Conservation (phyloP, 2,113 vertebrate species). For the Brienomyrus longianalis region DNA sequence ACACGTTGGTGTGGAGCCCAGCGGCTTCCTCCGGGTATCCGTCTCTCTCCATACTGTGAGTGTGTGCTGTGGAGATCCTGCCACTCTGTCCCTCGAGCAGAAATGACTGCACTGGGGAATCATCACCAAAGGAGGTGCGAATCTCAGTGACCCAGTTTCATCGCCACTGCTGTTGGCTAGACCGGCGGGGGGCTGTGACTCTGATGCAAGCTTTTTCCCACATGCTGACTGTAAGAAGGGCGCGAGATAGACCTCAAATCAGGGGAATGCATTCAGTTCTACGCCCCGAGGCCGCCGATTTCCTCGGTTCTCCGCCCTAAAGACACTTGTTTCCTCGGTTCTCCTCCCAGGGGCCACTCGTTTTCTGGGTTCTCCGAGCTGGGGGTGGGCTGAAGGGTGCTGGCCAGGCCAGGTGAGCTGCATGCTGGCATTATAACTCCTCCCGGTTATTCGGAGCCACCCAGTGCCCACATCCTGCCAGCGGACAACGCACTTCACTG, state of each 20-base stretch:
- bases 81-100: neutral
- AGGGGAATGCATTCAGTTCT: neutral
- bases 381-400: neutral
- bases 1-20: neutral
- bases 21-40: neutral
- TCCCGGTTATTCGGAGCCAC: neutral
- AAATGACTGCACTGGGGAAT: neutral
- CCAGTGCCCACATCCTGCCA: neutral
- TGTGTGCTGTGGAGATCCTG: neutral
- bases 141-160: neutral
- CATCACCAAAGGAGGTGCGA: neutral
- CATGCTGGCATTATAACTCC: neutral
- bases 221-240: neutral
- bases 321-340: no score
- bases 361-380: neutral
- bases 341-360: no score
- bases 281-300: no score
- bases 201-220: neutral
- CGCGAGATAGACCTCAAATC: neutral
- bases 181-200: neutral
- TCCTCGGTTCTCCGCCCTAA: neutral
- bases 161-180: neutral
- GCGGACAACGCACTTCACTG: neutral
- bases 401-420: neutral
- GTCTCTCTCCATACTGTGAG: neutral